Evolutionary conservation across 37 sponge, comb jelly and placozoan species (phyloP), one percentile per base, ranked within the genome.

Genomic region (Ephydatia muelleri): DNA sequence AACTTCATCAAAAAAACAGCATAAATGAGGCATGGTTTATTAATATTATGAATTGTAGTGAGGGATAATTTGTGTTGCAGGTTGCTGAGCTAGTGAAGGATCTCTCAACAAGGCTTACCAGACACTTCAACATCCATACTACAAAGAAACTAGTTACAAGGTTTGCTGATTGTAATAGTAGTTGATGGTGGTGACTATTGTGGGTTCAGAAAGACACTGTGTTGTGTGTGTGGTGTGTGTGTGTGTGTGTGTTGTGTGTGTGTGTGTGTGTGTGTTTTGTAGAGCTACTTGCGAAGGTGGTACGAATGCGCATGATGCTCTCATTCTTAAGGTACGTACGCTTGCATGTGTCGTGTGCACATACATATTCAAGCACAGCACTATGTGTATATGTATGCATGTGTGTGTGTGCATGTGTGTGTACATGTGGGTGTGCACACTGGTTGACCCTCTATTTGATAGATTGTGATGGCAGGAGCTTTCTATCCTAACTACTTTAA

Each of bases 401-500:
- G n/a, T n/a, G n/a, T n/a, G n/a, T n/a, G n/a, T n/a, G n/a, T 4
- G 25, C 30, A 28, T 43, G 21, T 16, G 9, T 34, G 4, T 5
- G 9, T 3, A n/a, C n/a, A n/a, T 57, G 57, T 57, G 19, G 16
- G 57, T 57, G 19, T 57, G 57, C 8, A 21, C 19, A 21, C 19
- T 16, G 19, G 1, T 16, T 1, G 29, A 0, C 8, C 19, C 16
- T 13, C n/a, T n/a, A n/a, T 57, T 57, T 3, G 74, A 16, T 65
- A 96, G 97, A 30, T 93, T 21, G 92, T 96, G 66, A 66, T 96
- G 67, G 88, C 81, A 72, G 94, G 97, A 16, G 94, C 92, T 0
- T 96, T 96, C 69, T 96, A 96, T 77, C 97, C 97, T 0, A 86
- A 93, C 80, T 96, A 89, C 87, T 96, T 96, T 80, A 67, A 38